These are phyloP conservation scores for Manis pentadactyla DNA, from an alignment of 2,797 vertebrate genomes.

Conservation along the genomic window DNA sequence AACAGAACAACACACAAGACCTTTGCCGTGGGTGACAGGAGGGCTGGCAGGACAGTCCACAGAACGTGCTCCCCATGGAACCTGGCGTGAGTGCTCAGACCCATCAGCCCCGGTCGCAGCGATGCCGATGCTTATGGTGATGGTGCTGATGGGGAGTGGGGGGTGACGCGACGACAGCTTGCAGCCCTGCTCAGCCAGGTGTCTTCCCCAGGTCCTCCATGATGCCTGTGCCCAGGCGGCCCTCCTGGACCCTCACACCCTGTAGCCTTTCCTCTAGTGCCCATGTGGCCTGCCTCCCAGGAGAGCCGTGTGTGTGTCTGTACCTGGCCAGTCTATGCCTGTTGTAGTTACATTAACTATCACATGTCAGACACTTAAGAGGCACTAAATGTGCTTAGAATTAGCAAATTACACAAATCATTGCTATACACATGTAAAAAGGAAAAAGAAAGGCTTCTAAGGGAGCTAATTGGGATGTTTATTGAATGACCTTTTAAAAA, in stretches of 20 bases:
- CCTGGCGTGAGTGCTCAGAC: not conserved
- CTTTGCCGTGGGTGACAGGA: not conserved
- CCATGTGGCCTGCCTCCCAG: too few relatives aligned
- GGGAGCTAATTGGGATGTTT: not conserved
- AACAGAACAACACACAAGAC: not conserved
- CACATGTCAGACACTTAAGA: not conserved
- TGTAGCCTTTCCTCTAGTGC: not conserved
- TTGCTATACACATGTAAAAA: not conserved
- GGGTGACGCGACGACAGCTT: too few relatives aligned
- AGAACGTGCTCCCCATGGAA: not conserved
- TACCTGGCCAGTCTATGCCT: not conserved
- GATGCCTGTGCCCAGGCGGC: fast-evolving
- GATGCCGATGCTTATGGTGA: fast-evolving
- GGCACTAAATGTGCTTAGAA: not conserved
- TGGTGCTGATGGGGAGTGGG: fast-evolving
- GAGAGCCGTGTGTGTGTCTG: not conserved
- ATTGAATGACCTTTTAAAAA: not conserved
- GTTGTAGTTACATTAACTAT: not conserved
- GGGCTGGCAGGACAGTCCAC: not conserved
- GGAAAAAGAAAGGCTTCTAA: not conserved
- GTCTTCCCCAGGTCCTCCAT: not conserved
- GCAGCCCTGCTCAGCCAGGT: too few relatives aligned
- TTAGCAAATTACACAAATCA: not conserved
- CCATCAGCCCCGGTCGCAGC: not conserved
- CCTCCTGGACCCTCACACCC: not conserved